phyloP scores from a whole-genome alignment of 2,797 vertebrate species.

The Rhynchonycteris naso region DNA sequence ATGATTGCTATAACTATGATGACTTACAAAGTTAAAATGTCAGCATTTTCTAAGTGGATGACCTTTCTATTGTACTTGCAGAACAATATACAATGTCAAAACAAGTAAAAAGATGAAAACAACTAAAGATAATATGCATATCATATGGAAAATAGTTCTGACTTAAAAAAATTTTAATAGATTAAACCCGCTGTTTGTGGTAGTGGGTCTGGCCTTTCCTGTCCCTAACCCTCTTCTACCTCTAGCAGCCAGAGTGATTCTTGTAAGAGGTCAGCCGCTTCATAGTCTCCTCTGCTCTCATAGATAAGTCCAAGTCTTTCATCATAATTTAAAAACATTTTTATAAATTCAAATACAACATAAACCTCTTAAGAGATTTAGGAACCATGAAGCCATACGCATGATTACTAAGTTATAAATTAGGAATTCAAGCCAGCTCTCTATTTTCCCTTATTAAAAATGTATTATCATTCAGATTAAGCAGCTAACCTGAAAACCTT shows the following conservation, averaged over 20 bases:
- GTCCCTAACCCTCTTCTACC: not conserved
- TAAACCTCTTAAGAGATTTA: slow-evolving; percentile 54
- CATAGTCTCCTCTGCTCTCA: not conserved
- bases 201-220: not conserved
- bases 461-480: slow-evolving; percentile 36
- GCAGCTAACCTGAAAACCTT: not conserved
- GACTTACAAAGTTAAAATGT: slow-evolving; percentile 10
- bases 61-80: not conserved
- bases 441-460: slow-evolving; percentile 43
- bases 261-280: not conserved
- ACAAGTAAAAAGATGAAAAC: not conserved
- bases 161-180: not conserved
- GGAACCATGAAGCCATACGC: slow-evolving; percentile 8
- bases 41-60: not conserved
- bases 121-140: not conserved
- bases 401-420: slow-evolving; percentile 31
- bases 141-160: not conserved
- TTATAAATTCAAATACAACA: not conserved
- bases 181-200: not conserved
- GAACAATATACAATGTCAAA: not conserved
- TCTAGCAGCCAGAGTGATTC: not conserved
- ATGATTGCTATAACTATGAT: not conserved
- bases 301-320: not conserved
- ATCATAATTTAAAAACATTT: not conserved
- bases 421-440: not conserved